These are phyloP conservation scores for Alouatta palliata DNA, from an alignment of 2,113 vertebrate species.

Conservation along the genomic window DNA sequence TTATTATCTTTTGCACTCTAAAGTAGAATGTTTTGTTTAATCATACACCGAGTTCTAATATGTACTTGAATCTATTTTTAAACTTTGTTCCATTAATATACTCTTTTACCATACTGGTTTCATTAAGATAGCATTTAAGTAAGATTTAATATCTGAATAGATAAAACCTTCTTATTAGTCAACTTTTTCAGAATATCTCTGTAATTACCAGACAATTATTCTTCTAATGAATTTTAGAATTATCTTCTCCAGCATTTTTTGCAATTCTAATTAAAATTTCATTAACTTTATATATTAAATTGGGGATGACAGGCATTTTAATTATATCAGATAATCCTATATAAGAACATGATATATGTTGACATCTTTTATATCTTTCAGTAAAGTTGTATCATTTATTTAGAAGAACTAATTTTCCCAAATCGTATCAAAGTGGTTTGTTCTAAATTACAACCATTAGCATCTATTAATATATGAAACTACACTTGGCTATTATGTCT, in stretches of 20 bases:
- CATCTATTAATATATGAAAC: conserved; percentile 3
- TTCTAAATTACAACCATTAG: background rate
- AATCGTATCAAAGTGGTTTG: background rate
- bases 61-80: background rate
- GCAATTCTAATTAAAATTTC: background rate
- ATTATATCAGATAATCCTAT: conserved; percentile 22
- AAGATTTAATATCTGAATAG: conserved; percentile 26
- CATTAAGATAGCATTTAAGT: conserved; percentile 15
- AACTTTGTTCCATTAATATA: background rate
- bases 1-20: background rate
- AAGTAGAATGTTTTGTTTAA: background rate
- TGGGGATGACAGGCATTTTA: conserved; percentile 1
- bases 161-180: background rate
- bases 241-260: conserved; percentile 26
- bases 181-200: background rate
- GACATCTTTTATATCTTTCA: conserved; percentile 1
- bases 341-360: background rate
- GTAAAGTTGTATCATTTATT: background rate
- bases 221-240: conserved; percentile 25
- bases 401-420: background rate
- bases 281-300: conserved; percentile 12
- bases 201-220: background rate
- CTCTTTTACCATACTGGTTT: background rate
- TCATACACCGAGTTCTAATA: background rate
- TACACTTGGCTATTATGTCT: background rate